Evolutionary conservation across 2,797 vertebrate species (phyloP), one percentile per base, ranked within the genome.

Genomic region (Mallotus villosus): DNA sequence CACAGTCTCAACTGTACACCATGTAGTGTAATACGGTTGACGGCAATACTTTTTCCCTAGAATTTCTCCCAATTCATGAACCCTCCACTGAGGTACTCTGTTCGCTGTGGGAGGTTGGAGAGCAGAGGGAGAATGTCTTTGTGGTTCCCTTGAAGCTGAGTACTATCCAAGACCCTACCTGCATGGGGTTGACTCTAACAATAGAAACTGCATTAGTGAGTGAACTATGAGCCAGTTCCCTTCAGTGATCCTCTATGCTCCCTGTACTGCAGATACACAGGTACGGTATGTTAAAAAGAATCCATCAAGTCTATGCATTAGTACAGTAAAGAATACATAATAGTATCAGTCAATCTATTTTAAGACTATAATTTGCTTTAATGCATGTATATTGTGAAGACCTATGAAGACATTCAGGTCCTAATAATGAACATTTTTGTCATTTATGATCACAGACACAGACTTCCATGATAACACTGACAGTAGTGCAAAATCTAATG

Each of bases 111-210:
- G 89, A 79, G 85, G 81, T 73, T 80, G 78, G 64, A 68, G 71
- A 82, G 78, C 60, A 59, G 71, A 78, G 80, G 80, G 84, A 84
- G 74, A 77, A 82, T 79, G 71, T 69, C 74, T 78, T 85, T 78
- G 83, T 82, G 85, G 86, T 83, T 86, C 71, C 75, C 81, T 87
- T 83, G 74, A 87, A 79, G 71, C 58, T 19, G 64, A 82, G 76
- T 78, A 81, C 78, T 83, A 80, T 85, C 79, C 80, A 79, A 84
- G 82, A 88, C 77, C 69, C 75, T 87, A 84, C 84, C 86, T 84
- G 82, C 41, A 25, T 82, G 81, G 63, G 70, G 78, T 75, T 78
- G 67, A 77, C 57, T 74, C 76, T 76, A 80, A 88, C 84, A 87
- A 88, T 82, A 72, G 70, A 68, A 88, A 83, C 63, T 80, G 84